A percentile compares a stretch with the other conserved stretches of the same genome.
Conservation (phyloP, 2,113 vertebrate species). For the Emydocephalus ijimae region DNA sequence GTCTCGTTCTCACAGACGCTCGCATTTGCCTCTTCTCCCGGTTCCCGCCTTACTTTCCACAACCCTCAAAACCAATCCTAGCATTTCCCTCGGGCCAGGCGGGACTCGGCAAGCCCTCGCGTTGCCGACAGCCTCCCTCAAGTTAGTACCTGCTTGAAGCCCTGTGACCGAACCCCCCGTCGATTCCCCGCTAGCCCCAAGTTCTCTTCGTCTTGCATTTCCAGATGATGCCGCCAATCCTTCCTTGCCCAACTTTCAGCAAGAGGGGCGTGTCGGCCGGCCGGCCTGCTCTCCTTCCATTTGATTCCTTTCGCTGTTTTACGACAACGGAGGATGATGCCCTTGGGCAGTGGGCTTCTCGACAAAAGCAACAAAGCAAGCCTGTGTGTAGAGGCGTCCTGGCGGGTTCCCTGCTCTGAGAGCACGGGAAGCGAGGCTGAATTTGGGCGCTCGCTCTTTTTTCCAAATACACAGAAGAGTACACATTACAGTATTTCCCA, state of each 20-base stretch:
- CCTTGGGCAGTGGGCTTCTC: no score
- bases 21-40: neutral
- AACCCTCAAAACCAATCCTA: neutral
- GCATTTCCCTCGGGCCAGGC: neutral
- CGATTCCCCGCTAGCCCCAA: no score
- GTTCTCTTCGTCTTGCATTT: neutral
- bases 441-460: neutral
- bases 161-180: neutral
- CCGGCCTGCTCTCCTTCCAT: neutral
- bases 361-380: neutral
- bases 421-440: neutral
- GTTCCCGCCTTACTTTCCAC: neutral
- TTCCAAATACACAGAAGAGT: neutral
- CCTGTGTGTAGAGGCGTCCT: neutral
- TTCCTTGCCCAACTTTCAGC: neutral
- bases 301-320: neutral
- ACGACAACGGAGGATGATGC: neutral
- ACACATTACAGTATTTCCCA: neutral
- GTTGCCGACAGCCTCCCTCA: neutral
- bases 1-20: neutral
- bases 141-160: neutral
- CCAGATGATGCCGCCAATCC: neutral
- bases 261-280: neutral
- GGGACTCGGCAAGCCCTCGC: constrained; percentile 7
- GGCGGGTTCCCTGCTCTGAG: neutral